Conservation (phyloP, 2,797 vertebrate species). For the Pangasius larnaudii region DNA sequence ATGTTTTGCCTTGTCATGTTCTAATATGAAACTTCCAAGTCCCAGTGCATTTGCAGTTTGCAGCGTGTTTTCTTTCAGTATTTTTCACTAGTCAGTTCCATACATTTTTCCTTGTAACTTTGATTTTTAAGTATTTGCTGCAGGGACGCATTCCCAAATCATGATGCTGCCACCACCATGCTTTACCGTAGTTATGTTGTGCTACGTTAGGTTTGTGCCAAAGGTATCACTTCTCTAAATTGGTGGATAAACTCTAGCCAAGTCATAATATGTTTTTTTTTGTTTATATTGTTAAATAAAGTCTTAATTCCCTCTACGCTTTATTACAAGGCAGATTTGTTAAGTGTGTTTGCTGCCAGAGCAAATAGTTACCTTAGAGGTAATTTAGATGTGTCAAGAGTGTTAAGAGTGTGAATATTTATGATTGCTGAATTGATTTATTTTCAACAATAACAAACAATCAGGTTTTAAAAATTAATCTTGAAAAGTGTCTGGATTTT, state of each 20-base stretch:
- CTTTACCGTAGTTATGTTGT: neutral
- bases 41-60: neutral
- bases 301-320: neutral
- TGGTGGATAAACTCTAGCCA: neutral
- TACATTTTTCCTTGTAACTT: neutral
- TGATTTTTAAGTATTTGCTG: neutral
- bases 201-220: neutral
- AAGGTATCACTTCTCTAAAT: neutral
- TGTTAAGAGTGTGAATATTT: constrained; percentile 1
- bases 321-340: constrained; percentile 4
- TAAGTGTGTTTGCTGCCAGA: neutral
- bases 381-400: constrained; percentile 7
- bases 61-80: neutral
- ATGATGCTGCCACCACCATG: neutral
- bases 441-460: constrained; percentile 1
- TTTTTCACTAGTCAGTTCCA: neutral
- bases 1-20: neutral
- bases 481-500: neutral
- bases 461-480: neutral
- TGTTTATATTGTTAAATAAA: constrained; percentile 5
- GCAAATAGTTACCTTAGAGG: neutral
- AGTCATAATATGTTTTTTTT: neutral
- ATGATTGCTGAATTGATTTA: neutral
- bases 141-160: neutral
- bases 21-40: neutral